These are phyloP conservation scores for Lasioglossum baleicum DNA, from an alignment of 1,140 invertebrate genomes.

Conservation along the genomic window DNA sequence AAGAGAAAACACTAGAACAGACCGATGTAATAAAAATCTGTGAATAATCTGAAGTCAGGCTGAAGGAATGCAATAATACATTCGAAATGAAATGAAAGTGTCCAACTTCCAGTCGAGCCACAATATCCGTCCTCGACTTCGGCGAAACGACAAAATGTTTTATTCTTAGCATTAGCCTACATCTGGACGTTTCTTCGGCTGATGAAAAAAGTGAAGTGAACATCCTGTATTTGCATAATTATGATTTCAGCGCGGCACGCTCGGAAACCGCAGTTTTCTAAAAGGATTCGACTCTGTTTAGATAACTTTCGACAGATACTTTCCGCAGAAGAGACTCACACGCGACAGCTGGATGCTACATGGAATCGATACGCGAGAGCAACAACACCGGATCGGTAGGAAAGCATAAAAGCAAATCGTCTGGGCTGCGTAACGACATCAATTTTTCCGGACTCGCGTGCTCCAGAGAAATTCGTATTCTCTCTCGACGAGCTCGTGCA, in stretches of 20 bases:
- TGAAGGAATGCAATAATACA: background rate
- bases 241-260: background rate
- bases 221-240: background rate
- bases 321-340: background rate
- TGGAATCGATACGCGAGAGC: background rate
- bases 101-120: too few relatives aligned
- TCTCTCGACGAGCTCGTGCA: too few relatives aligned
- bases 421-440: background rate
- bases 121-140: too few relatives aligned
- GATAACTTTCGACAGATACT: slow-evolving; percentile 1
- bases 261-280: background rate
- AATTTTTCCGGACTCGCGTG: slow-evolving; percentile 1
- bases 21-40: too few relatives aligned
- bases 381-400: background rate
- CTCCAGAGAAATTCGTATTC: background rate
- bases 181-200: background rate
- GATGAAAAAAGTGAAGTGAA: background rate
- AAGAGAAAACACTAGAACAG: too few relatives aligned
- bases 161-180: background rate
- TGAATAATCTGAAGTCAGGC: too few relatives aligned
- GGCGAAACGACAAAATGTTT: background rate
- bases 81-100: background rate
- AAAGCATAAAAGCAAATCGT: slow-evolving; percentile 16
- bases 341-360: background rate
- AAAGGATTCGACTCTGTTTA: background rate